phyloP scores from a whole-genome alignment of 2,113 vertebrate genomes.

The Ceratotherium simum region DNA sequence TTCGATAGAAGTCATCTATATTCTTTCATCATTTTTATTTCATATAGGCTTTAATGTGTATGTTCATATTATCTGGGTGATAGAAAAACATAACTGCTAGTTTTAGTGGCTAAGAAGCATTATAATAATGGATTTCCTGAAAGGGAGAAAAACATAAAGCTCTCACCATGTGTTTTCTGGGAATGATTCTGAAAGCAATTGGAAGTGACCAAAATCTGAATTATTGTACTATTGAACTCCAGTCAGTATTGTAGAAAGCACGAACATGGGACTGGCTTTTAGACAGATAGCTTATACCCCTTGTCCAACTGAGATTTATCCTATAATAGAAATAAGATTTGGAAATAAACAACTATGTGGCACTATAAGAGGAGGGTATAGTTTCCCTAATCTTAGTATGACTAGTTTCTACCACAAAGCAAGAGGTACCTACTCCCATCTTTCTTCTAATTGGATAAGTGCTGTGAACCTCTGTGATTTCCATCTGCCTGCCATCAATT shows the following conservation, averaged over 20 bases:
- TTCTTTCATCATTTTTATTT: constrained; percentile 34
- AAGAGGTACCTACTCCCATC: neutral
- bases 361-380: neutral
- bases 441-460: neutral
- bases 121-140: neutral
- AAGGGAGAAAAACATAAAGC: neutral
- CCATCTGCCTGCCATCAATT: neutral
- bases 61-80: neutral
- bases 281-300: neutral
- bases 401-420: neutral
- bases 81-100: neutral
- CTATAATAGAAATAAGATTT: constrained; percentile 12
- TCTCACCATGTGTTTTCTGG: constrained; percentile 18
- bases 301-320: constrained; percentile 1
- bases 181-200: constrained; percentile 49
- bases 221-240: neutral
- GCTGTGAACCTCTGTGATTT: neutral
- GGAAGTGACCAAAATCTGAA: constrained; percentile 43
- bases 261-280: neutral
- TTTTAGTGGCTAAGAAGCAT: neutral
- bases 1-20: neutral
- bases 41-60: neutral
- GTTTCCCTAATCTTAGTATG: neutral
- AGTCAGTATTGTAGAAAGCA: constrained; percentile 40
- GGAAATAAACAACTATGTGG: neutral